phyloP scores from a whole-genome alignment of 2,888 invertebrate genomes.

The Agrilus mali region DNA sequence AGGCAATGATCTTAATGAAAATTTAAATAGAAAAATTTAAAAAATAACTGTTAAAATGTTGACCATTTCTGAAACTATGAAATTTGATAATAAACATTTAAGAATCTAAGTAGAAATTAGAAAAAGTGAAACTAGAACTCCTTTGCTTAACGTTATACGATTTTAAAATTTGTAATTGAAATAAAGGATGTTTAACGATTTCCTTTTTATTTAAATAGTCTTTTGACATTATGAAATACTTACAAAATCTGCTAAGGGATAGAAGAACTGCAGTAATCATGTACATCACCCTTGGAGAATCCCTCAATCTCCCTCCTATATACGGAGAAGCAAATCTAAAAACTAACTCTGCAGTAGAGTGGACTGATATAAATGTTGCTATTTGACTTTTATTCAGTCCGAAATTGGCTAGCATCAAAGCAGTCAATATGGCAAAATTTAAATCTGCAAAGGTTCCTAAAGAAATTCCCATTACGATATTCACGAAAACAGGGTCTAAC shows the following conservation, averaged over 20 bases:
- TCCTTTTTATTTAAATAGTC: too few species aligned
- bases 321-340: conserved; percentile 49
- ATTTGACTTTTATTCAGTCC: conserved; percentile 42
- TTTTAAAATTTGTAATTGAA: too few species aligned
- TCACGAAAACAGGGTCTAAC: conserved; percentile 49
- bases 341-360: conserved; percentile 39
- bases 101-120: too few species aligned
- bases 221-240: conserved; percentile 27
- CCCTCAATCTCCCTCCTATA: conserved; percentile 46
- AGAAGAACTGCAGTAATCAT: conserved; percentile 44
- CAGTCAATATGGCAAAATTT: conserved; percentile 50
- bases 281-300: conserved; percentile 49
- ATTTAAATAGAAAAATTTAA: too few species aligned
- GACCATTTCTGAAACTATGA: too few species aligned
- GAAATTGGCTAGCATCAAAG: conserved; percentile 51
- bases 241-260: conserved; percentile 46
- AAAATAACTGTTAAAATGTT: too few species aligned
- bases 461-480: conserved; percentile 50
- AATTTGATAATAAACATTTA: too few species aligned
- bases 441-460: conserved; percentile 53
- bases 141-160: too few species aligned
- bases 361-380: conserved; percentile 46
- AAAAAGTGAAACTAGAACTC: too few species aligned
- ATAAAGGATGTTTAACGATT: too few species aligned
- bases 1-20: too few species aligned